Conservation (phyloP, 1,140 invertebrate species). For the Drosophila baimaii region DNA sequence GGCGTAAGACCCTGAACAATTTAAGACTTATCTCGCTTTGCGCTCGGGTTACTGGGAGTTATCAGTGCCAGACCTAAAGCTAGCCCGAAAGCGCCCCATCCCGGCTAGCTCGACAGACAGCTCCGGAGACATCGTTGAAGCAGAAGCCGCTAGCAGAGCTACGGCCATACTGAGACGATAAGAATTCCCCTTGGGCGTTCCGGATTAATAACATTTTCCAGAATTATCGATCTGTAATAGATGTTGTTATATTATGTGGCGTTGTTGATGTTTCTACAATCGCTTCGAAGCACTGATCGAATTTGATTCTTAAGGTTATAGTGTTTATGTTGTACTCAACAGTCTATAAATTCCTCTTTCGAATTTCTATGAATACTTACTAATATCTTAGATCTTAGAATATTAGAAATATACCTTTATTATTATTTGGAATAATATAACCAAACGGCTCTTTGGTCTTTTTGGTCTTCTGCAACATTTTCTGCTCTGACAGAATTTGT, state of each 20-base stretch:
- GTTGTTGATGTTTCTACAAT: conserved; percentile 8
- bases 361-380: background rate
- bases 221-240: conserved; percentile 2
- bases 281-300: background rate
- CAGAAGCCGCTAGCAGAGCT: conserved; percentile 4
- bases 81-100: conserved; percentile 15
- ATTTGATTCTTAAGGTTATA: background rate
- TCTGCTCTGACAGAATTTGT: background rate
- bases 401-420: background rate
- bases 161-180: conserved; percentile 33
- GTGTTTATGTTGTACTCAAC: background rate
- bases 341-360: background rate
- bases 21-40: conserved; percentile 66
- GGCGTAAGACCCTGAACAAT: conserved; percentile 35
- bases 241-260: background rate
- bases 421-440: background rate
- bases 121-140: conserved; percentile 11
- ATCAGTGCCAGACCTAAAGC: conserved; percentile 67
- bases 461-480: background rate
- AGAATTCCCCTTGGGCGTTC: conserved; percentile 55
- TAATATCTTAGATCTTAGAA: background rate
- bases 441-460: background rate
- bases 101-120: background rate
- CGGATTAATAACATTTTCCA: conserved; percentile 11
- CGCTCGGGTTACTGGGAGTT: conserved; percentile 67